phyloP scores from a whole-genome alignment of 37 sponge, comb jelly and placozoan genomes.

The Spongia lamella region DNA sequence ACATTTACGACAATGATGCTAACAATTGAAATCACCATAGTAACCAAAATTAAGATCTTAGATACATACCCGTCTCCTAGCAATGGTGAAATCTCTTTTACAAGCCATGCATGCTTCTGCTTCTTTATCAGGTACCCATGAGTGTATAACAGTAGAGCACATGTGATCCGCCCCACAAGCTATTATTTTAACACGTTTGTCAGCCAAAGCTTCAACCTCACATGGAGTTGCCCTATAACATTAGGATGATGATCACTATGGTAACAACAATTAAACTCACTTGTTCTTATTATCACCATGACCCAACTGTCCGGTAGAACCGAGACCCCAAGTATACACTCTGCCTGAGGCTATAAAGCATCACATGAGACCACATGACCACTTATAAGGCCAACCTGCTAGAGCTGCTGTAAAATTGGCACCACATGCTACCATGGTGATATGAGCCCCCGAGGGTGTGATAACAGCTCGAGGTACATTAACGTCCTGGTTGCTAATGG shows the following conservation, averaged over 20 bases:
- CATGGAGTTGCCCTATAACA: not conserved
- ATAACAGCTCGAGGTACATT: conserved; percentile 39
- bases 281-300: conserved; percentile 65
- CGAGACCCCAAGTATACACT: conserved; percentile 81
- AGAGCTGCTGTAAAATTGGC: conserved; percentile 71
- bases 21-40: not conserved
- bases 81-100: conserved; percentile 34
- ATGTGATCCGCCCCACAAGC: conserved; percentile 43
- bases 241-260: not conserved
- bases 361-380: not conserved
- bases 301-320: conserved; percentile 72
- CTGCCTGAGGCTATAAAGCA: conserved; percentile 36
- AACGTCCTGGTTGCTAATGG: conserved; percentile 4
- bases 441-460: conserved; percentile 35
- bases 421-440: conserved; percentile 74
- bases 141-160: conserved; percentile 40
- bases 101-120: conserved; percentile 53
- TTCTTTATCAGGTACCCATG: conserved; percentile 61
- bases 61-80: conserved; percentile 18
- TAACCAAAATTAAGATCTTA: not conserved
- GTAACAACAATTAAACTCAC: not conserved
- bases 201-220: conserved; percentile 34
- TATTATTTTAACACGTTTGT: conserved; percentile 29
- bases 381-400: conserved; percentile 22
- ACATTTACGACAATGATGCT: conserved; percentile 92